Conservation (phyloP, 2,888 invertebrate genomes). For the Flexamia atlantica region DNA sequence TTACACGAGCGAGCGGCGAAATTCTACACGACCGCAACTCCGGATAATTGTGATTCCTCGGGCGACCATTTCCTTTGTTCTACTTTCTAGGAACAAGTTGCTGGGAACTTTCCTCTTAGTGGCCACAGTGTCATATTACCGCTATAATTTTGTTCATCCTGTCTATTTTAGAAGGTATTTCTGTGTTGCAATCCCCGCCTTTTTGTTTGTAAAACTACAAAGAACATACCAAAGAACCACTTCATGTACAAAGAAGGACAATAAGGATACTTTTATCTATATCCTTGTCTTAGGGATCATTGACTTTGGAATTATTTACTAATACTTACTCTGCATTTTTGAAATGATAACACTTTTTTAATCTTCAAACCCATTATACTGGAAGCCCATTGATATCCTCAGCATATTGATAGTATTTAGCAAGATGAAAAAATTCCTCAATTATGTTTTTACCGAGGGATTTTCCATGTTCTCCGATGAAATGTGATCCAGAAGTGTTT, state of each 20-base stretch:
- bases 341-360: background rate
- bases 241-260: too few species aligned
- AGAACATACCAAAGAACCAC: too few species aligned
- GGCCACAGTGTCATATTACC: too few species aligned
- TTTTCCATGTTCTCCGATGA: background rate
- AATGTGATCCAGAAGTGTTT: background rate
- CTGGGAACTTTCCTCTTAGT: slow-evolving; percentile 18
- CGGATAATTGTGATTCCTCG: slow-evolving; percentile 24
- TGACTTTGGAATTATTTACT: too few species aligned
- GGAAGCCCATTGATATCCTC: background rate
- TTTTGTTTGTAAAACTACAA: too few species aligned
- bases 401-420: background rate
- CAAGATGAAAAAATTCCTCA: background rate
- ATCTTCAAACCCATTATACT: background rate
- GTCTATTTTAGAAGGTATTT: too few species aligned
- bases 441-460: background rate
- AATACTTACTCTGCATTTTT: background rate
- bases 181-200: too few species aligned
- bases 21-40: slow-evolving; percentile 6
- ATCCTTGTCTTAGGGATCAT: too few species aligned
- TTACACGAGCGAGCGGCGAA: slow-evolving; percentile 19
- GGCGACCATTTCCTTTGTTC: slow-evolving; percentile 43
- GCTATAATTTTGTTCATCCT: too few species aligned
- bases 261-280: too few species aligned
- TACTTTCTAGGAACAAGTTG: slow-evolving; percentile 36